phyloP scores from a whole-genome alignment of 35 echinoderm and acorn worm species.

The Patiria miniata region DNA sequence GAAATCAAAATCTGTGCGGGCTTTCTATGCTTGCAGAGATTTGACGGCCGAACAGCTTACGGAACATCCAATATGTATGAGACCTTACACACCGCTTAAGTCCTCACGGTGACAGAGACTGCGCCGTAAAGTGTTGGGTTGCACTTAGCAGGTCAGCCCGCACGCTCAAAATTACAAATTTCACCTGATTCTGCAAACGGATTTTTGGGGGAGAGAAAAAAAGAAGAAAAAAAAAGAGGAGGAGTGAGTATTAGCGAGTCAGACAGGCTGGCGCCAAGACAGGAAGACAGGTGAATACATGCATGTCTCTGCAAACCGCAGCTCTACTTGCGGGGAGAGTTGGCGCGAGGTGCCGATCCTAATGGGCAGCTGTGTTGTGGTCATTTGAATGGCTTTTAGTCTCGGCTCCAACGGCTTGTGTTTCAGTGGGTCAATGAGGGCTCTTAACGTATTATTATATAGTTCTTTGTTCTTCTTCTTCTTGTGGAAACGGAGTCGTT shows the following conservation, averaged over 20 bases:
- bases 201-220: background rate
- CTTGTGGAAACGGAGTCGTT: too few species aligned
- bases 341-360: background rate
- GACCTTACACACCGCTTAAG: background rate
- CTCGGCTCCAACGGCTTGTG: background rate
- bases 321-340: background rate
- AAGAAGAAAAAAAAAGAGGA: background rate
- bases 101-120: background rate
- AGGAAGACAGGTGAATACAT: slow-evolving; percentile 31
- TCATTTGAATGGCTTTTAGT: slow-evolving; percentile 23
- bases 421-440: slow-evolving; percentile 27
- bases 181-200: background rate
- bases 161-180: slow-evolving; percentile 23
- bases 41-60: too few species aligned
- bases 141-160: slow-evolving; percentile 14
- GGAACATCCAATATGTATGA: slow-evolving; percentile 14
- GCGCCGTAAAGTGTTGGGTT: background rate
- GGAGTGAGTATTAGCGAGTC: background rate
- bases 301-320: slow-evolving; percentile 20
- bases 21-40: too few species aligned
- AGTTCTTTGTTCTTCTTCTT: too few species aligned
- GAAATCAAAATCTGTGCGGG: too few species aligned
- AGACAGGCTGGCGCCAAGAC: slow-evolving; percentile 4
- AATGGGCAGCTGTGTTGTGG: slow-evolving; percentile 29
- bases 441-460: too few species aligned